phyloP scores from a whole-genome alignment of 2,888 invertebrate species.

The Xiphydria camelus region DNA sequence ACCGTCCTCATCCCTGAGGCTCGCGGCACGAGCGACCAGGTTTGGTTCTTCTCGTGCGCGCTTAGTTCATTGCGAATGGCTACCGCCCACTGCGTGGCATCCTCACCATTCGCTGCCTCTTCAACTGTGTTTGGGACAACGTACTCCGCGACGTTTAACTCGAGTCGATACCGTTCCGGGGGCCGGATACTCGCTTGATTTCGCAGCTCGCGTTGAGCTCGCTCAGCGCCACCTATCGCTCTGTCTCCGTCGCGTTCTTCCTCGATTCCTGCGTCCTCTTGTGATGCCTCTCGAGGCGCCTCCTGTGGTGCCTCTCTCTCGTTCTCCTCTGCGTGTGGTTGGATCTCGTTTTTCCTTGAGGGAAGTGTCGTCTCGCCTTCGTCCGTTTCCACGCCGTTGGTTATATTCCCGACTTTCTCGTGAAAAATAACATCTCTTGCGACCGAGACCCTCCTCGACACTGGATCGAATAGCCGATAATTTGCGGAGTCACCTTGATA shows the following conservation, averaged over 20 bases:
- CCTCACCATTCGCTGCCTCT: slow-evolving; percentile 8
- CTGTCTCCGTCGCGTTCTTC: neutral
- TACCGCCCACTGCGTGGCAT: slow-evolving; percentile 15
- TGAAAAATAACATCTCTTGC: slow-evolving; percentile 14
- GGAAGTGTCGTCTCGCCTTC: no score
- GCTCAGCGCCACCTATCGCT: neutral
- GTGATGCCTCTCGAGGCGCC: neutral
- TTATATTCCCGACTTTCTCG: slow-evolving; percentile 8
- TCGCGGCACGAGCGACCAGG: slow-evolving; percentile 14
- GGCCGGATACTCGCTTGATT: neutral
- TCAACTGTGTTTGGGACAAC: slow-evolving; percentile 3
- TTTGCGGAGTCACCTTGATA: slow-evolving; percentile 18
- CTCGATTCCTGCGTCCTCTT: neutral
- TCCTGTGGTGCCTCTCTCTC: neutral
- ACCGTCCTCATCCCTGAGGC: slow-evolving; percentile 5
- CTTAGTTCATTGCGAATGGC: slow-evolving; percentile 20
- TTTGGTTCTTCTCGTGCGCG: slow-evolving; percentile 21
- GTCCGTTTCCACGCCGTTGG: no score
- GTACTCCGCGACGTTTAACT: slow-evolving; percentile 7
- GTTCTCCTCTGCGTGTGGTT: no score
- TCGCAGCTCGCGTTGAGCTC: neutral
- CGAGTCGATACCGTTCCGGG: slow-evolving; percentile 1
- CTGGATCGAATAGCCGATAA: slow-evolving; percentile 1
- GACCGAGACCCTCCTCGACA: slow-evolving; percentile 5
- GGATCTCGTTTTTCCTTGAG: no score